Base-by-base conservation (phyloP, 2,797 vertebrate species). In the Molossus alvarezi region DNA sequence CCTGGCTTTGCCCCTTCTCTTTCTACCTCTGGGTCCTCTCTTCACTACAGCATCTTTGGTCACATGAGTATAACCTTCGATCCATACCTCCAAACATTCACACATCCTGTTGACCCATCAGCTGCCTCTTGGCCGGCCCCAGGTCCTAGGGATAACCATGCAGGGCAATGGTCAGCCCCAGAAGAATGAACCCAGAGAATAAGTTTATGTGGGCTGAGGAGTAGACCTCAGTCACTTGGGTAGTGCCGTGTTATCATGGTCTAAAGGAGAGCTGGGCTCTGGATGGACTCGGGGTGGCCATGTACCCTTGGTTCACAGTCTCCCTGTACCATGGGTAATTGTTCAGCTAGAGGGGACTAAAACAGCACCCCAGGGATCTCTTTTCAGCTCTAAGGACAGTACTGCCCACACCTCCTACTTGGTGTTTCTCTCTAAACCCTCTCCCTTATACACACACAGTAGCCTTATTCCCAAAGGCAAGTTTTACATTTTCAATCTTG, bases 401-500 rank as follows among this genome's bases (percentile, higher is more conserved):
- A 37, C 55, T 33, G 25, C 51, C 1, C 21, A 37, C 21, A 37
- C 45, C 13, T 64, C 29, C 53, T 29, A 23, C 48, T 6, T 71
- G 60, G 4, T 14, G 1, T 48, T 75, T 90, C 8, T 85, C 41
- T 94, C 14, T 53, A 69, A 77, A 55, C 6, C 9, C 20, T 82
- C 18, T 45, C 7, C 33, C 33, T 33, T 33, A 33, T 33, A 33
- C 33, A 33, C 33, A 33, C 33, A 33, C 33, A 33, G 9, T 18
- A n/a, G 1, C 25, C 51, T 95, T 23, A 9, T 73, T 79, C 65
- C n/a, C 27, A 67, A 60, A 92, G 53, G 15, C 65, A 69, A 80
- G 5, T 76, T 76, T 89, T 93, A 20, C 41, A 25, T 79, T 71
- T 95, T 64, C 37, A 69, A 14, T 75, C 51, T 73, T 82, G 64